Percentiles rank a stretch among this genome's conserved stretches.
Evolutionary conservation across 2,888 invertebrate genomes (phyloP).

Genomic region (Drosophila affinis): DNA sequence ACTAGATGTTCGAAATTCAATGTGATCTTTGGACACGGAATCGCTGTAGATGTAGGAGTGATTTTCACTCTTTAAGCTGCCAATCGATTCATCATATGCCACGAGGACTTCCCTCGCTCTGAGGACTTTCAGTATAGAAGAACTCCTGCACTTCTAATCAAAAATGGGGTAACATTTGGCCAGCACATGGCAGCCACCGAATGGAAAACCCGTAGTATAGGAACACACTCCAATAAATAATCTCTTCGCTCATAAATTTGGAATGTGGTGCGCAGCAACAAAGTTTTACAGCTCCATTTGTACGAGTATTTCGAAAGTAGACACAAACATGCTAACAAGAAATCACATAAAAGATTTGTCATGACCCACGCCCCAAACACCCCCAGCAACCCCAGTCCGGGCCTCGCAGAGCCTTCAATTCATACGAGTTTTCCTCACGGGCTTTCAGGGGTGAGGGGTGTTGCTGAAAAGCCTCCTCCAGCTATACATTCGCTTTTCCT

Average conservation of each 20-base stretch:
- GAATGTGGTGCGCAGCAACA: conserved; percentile 53
- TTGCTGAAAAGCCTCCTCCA: conserved; percentile 10
- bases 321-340: conserved; percentile 52
- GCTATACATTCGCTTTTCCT: conserved; percentile 3
- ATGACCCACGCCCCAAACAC: conserved; percentile 26
- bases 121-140: not conserved
- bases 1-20: not conserved
- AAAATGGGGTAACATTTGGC: conserved; percentile 43
- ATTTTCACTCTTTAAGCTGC: too few relatives aligned
- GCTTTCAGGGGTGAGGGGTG: not conserved
- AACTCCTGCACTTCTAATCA: not conserved
- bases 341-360: conserved; percentile 74
- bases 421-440: conserved; percentile 14
- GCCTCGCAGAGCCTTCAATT: conserved; percentile 36
- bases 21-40: too few relatives aligned
- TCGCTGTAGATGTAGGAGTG: too few relatives aligned
- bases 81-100: too few relatives aligned
- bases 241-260: conserved; percentile 77
- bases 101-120: too few relatives aligned
- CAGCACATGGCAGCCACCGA: conserved; percentile 23
- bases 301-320: conserved; percentile 25
- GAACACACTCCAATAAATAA: conserved; percentile 65
- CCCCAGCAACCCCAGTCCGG: conserved; percentile 11
- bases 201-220: not conserved
- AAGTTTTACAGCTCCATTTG: conserved; percentile 63